Base-by-base conservation (phyloP, 2,113 vertebrate genomes). In the Catharus bicknelli region DNA sequence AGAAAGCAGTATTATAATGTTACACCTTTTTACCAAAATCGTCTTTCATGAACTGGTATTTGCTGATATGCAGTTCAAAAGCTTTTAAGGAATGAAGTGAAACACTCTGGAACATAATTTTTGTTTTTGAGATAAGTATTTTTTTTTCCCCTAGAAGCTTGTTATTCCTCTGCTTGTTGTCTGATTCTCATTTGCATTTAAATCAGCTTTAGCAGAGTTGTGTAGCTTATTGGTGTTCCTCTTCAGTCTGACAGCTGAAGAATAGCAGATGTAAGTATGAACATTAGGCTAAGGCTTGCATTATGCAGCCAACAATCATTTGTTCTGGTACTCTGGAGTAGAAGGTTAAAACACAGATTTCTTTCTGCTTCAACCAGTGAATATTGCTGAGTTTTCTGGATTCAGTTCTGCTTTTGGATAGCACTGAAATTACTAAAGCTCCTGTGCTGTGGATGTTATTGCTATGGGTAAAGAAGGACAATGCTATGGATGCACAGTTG, bases 241-340 rank as follows among this genome's bases (percentile, higher is more conserved):
- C 47, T 78, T 88, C 29, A 32, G 75, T 86, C 84, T 94, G 91
- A 88, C 82, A 91, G 68, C 53, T 91, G 92, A 94, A 77, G 53
- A 84, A 50, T 10, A 69, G 79, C 67, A 88, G 61, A 75, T 2
- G 0, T 53, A 48, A 79, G 55, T 61, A 54, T 22, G 59, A 90
- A 47, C 51, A 15, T 91, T 54, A 88, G 75, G 23, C 77, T 74
- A 4, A 66, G 47, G 68, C 59, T 93, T 77, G 53, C 11, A 5
- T 53, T 84, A 10, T 1, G 1, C 42, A 75, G 69, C 88, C 78
- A 80, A 20, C 53, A 66, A 17, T 68, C 51, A 48, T 69, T 88
- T 95, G 50, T 90, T 81, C 83, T 74, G 26, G 47, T 66, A 40
- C 11, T 48, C 29, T 63, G 74, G 48, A 66, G 36, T 9, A 58